A percentile compares a stretch with the other conserved stretches of the same genome.
These are phyloP conservation scores for Enteromius thamalakanensis DNA, from an alignment of 2,797 vertebrate species.

Conservation along the genomic window DNA sequence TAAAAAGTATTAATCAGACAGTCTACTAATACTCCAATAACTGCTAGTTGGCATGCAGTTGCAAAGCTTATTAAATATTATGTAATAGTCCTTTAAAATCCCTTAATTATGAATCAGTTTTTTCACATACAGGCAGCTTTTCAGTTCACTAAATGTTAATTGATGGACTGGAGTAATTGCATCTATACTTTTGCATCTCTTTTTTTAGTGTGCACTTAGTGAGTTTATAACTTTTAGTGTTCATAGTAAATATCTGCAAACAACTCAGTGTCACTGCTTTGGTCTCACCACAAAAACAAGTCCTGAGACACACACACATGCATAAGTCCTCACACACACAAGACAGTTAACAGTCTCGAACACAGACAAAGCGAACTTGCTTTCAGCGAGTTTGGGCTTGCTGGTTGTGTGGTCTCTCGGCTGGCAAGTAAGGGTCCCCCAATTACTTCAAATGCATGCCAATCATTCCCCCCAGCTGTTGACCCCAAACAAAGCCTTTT, in stretches of 20 bases:
- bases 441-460: slow-evolving; percentile 78
- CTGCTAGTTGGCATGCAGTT: too few species aligned
- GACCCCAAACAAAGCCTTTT: slow-evolving; percentile 76
- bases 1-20: too few species aligned
- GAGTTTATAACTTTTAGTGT: not conserved
- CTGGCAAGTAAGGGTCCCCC: slow-evolving; percentile 68
- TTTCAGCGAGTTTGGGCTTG: slow-evolving; percentile 69
- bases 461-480: slow-evolving; percentile 80
- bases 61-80: too few species aligned
- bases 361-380: not conserved
- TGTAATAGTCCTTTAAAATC: not conserved
- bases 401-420: slow-evolving; percentile 78
- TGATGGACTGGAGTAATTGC: not conserved
- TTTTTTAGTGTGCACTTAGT: not conserved
- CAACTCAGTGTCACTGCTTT: not conserved
- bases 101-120: not conserved
- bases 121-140: not conserved
- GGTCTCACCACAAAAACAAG: slow-evolving; percentile 2
- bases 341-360: not conserved
- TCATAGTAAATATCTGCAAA: not conserved
- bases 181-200: not conserved
- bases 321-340: not conserved
- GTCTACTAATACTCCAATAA: too few species aligned
- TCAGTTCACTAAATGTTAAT: not conserved
- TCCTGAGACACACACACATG: not conserved